Evolutionary conservation across 2,797 vertebrate species (phyloP), one percentile per base, ranked within the genome.

Genomic region (Aeoliscus strigatus): DNA sequence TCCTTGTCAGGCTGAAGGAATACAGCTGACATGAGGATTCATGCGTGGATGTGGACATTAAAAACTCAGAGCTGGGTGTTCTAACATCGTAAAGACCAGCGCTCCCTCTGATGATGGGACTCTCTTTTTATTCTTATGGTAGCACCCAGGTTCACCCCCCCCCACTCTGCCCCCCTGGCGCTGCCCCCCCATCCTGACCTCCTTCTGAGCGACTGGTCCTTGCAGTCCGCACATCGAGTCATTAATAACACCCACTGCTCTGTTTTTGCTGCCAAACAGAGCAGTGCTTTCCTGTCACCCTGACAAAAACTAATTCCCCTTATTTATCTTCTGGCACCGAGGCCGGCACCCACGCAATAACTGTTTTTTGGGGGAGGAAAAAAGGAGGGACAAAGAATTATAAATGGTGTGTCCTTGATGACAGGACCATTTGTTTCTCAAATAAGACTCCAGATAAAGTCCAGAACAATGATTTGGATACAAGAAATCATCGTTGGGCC

Each of bases 281-380:
- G 77, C 75, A 75, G 72, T 42, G 57, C 55, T 54, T 81, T 80
- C 55, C 75, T 82, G 78, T 84, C 76, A 77, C 53, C 58, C 69
- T 76, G 82, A 80, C 82, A 85, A 77, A 87, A 87, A 86, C 86
- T 83, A 83, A 89, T 87, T 88, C 79, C 63, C 74, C 74, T 85
- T 86, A 86, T 88, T 87, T 87, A 78, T 87, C 78, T 84, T 83
- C 71, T 65, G 62, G 68, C 62, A 71, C 66, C 74, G 81, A 87
- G 65, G 70, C 79, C 81, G 60, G 77, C 82, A 65, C 60, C 43
- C 31, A 40, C 81, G 54, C 81, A 88, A 82, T 81, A 78, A 85
- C 55, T 67, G 64, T 82, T 83, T 83, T 78, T 66, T 61, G 72
- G 68, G 61, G 72, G 60, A 31, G 60, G 68, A 58, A 71, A 77